Percentiles rank a stretch among this genome's conserved stretches.
Conservation (phyloP, 2,113 vertebrate species). For the rat (Rattus norvegicus) region GRCr8 NC_086039.1:124468501-124469000, state of each 20-base stretch:
- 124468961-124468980: slow-evolving; percentile 88
- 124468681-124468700: slow-evolving; percentile 28
- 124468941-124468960: slow-evolving; percentile 85
- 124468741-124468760: neutral
- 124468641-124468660: slow-evolving; percentile 2
- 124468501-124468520: slow-evolving; percentile 15
- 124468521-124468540: neutral
- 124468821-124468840: neutral
- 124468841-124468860: neutral
- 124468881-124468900: neutral
- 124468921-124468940: slow-evolving; percentile 69
- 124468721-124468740: slow-evolving; percentile 37
- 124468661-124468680: neutral
- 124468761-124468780: neutral
- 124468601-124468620: neutral
- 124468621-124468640: neutral
- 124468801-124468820: neutral
- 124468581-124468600: neutral
- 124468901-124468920: slow-evolving; percentile 34
- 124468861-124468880: neutral
- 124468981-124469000: slow-evolving; percentile 83
- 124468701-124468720: slow-evolving; percentile 40
- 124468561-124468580: neutral
- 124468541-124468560: slow-evolving; percentile 25
- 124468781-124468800: neutral